A percentile compares a stretch with the other conserved stretches of the same genome.
Evolutionary conservation across 2,797 vertebrate genomes (phyloP).

Genomic region (Lerista edwardsae): DNA sequence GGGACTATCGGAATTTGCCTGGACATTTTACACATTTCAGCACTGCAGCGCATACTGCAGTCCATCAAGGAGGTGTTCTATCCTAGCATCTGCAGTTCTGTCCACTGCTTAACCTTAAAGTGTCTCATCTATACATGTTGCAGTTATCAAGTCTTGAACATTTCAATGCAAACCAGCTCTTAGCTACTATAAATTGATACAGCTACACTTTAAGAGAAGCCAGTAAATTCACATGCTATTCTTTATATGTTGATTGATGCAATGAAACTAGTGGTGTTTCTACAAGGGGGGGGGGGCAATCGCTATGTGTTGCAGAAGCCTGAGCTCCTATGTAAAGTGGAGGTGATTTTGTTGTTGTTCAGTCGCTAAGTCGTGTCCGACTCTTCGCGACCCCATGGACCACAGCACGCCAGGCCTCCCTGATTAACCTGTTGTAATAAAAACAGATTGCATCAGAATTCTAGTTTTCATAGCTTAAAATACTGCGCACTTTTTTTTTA

Average conservation of each 20-base stretch:
- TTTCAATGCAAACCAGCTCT: neutral
- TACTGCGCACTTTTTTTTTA: slow-evolving; percentile 54
- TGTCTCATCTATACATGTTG: neutral
- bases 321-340: too few species aligned
- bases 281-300: too few species aligned
- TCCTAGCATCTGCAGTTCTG: too few species aligned
- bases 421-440: slow-evolving; percentile 61
- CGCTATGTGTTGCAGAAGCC: too few species aligned
- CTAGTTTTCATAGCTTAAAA: slow-evolving; percentile 45
- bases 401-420: too few species aligned
- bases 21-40: too few species aligned
- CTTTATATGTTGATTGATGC: neutral
- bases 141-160: neutral
- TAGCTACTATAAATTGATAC: slow-evolving; percentile 9
- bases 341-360: too few species aligned
- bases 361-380: too few species aligned
- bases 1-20: too few species aligned
- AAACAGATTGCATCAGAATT: slow-evolving; percentile 47
- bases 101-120: neutral
- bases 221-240: neutral
- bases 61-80: too few species aligned
- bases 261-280: slow-evolving; percentile 18
- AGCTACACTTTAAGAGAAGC: neutral
- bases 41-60: too few species aligned
- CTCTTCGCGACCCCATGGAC: too few species aligned